Evolutionary conservation across 2,113 vertebrate species (phyloP).

Genomic region (Paraplagusia blochii): DNA sequence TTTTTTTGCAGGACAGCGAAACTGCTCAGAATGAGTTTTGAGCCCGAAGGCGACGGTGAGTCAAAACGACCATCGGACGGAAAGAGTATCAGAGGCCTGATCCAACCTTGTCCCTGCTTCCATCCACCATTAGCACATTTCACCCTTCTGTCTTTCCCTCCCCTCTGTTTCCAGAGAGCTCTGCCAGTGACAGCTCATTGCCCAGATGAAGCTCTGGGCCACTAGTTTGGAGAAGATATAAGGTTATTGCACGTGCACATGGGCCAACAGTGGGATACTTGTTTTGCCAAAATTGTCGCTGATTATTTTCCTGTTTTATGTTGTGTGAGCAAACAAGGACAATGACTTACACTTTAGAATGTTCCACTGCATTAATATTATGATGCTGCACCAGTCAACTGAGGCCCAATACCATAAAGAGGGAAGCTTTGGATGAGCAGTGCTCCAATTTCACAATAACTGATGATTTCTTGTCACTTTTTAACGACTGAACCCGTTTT

Average conservation of each 20-base stretch:
- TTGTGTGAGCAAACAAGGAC: constrained; percentile 45
- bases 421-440: neutral
- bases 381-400: constrained; percentile 5
- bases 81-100: constrained; percentile 23
- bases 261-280: constrained; percentile 42
- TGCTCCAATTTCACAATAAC: neutral
- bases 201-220: constrained; percentile 58
- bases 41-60: neutral
- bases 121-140: constrained; percentile 58
- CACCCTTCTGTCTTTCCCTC: constrained; percentile 55
- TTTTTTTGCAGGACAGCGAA: constrained; percentile 12
- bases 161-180: constrained; percentile 20
- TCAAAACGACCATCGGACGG: constrained; percentile 16
- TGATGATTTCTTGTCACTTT: neutral
- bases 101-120: constrained; percentile 50
- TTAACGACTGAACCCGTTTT: no score
- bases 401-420: constrained; percentile 12
- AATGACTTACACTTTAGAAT: constrained; percentile 29
- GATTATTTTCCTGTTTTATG: constrained; percentile 51
- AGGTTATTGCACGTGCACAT: constrained; percentile 12
- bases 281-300: constrained; percentile 48
- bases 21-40: constrained; percentile 53
- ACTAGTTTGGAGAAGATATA: constrained; percentile 58
- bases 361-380: constrained; percentile 24
- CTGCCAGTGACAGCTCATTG: constrained; percentile 51